phyloP scores from a whole-genome alignment of 53 echinoderm and acorn worm genomes.

The Arbacia lixula region DNA sequence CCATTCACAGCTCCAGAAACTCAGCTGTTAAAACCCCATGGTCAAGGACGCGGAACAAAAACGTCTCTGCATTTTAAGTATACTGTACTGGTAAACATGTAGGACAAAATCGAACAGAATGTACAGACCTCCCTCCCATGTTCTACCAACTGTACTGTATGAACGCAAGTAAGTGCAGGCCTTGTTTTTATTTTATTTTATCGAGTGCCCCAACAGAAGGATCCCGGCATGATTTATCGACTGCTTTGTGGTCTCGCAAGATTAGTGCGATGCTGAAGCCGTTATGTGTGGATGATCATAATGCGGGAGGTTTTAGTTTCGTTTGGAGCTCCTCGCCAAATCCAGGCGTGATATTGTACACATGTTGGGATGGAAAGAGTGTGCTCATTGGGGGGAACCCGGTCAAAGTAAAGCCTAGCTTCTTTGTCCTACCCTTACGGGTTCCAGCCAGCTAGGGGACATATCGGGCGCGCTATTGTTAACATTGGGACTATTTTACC shows the following conservation, averaged over 20 bases:
- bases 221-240: conserved; percentile 47
- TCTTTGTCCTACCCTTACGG: conserved; percentile 53
- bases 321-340: conserved; percentile 15
- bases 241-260: conserved; percentile 2
- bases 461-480: conserved; percentile 45
- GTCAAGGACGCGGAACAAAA: conserved; percentile 25
- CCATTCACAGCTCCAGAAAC: conserved; percentile 21
- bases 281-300: conserved; percentile 12
- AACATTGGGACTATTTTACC: conserved; percentile 3
- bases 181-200: no score
- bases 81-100: not conserved
- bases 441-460: no score
- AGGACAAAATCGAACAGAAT: not conserved
- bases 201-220: not conserved
- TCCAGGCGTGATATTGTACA: conserved; percentile 47
- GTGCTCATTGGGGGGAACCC: conserved; percentile 13
- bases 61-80: no score
- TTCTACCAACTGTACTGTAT: no score
- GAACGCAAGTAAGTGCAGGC: no score
- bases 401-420: conserved; percentile 7
- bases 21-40: conserved; percentile 51
- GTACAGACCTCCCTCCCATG: no score
- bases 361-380: conserved; percentile 21
- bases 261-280: conserved; percentile 7
- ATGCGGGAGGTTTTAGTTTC: conserved; percentile 30